These are phyloP conservation scores for Drosophila grimshawi DNA, from an alignment of 1,140 invertebrate genomes.

Conservation along the genomic window DNA sequence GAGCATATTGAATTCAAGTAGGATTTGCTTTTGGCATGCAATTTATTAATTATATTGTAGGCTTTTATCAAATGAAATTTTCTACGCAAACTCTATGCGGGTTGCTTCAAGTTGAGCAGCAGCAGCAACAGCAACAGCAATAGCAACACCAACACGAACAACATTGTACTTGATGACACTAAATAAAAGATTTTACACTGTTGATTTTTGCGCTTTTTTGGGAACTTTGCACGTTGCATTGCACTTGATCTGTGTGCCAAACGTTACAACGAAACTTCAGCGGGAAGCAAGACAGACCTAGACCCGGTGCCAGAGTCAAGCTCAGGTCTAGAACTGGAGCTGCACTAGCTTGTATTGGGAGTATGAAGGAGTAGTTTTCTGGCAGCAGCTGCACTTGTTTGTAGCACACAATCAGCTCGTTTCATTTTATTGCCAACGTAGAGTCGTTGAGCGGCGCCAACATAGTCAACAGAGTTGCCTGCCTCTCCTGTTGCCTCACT, in stretches of 20 bases:
- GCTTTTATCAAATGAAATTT: conserved; percentile 66
- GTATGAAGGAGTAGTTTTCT: conserved; percentile 5
- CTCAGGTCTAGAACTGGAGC: conserved; percentile 34
- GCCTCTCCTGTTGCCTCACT: conserved; percentile 26
- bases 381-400: conserved; percentile 70
- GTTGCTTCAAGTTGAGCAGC: conserved; percentile 55
- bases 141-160: conserved; percentile 18
- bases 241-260: conserved; percentile 83
- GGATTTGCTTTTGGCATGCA: conserved; percentile 59
- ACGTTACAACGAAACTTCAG: conserved; percentile 78
- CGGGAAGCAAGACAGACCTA: conserved; percentile 32
- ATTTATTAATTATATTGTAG: conserved; percentile 79
- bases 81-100: conserved; percentile 40
- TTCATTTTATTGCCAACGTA: conserved; percentile 80
- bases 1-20: background rate
- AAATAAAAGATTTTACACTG: conserved; percentile 83
- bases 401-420: conserved; percentile 81
- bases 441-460: conserved; percentile 51
- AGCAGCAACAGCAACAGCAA: conserved; percentile 7
- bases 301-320: conserved; percentile 3
- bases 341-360: conserved; percentile 2
- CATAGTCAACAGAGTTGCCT: conserved; percentile 40
- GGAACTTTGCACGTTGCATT: conserved; percentile 81
- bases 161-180: conserved; percentile 72
- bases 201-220: conserved; percentile 82